A percentile compares a stretch with the other conserved stretches of the same genome.
phyloP scores from a whole-genome alignment of 2,797 vertebrate species.

The Vultur gryphus region DNA sequence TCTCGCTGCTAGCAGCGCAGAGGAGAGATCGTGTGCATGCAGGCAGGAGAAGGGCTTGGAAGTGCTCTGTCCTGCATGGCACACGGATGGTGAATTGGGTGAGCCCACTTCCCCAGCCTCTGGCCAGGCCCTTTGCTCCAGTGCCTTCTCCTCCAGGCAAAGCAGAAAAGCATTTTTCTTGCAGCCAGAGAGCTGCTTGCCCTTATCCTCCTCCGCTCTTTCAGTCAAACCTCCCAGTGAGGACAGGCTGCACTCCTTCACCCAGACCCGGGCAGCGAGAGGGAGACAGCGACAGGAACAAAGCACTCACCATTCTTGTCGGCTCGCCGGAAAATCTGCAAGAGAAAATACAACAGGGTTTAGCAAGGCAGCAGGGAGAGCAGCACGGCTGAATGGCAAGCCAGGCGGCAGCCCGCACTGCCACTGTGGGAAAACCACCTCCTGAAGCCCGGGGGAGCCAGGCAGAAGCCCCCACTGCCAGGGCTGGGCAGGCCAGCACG shows the following conservation, averaged over 20 bases:
- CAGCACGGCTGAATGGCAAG: rapidly evolving
- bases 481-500: background rate
- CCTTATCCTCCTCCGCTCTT: background rate
- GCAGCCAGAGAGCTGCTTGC: background rate
- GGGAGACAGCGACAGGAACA: background rate
- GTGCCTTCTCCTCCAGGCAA: background rate
- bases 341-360: constrained; percentile 46
- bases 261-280: background rate
- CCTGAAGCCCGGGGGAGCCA: rapidly evolving
- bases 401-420: background rate
- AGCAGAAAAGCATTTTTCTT: background rate
- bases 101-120: background rate
- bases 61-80: rapidly evolving
- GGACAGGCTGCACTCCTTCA: background rate
- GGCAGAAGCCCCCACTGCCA: background rate
- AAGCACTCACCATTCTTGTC: constrained; percentile 94
- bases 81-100: rapidly evolving
- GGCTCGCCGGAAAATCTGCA: constrained; percentile 95
- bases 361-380: background rate
- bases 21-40: rapidly evolving
- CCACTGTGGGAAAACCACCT: background rate
- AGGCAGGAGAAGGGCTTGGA: background rate
- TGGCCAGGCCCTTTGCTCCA: background rate
- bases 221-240: background rate
- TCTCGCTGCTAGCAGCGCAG: background rate